phyloP scores from a whole-genome alignment of 2,113 vertebrate species.

The Ophiodon elongatus region DNA sequence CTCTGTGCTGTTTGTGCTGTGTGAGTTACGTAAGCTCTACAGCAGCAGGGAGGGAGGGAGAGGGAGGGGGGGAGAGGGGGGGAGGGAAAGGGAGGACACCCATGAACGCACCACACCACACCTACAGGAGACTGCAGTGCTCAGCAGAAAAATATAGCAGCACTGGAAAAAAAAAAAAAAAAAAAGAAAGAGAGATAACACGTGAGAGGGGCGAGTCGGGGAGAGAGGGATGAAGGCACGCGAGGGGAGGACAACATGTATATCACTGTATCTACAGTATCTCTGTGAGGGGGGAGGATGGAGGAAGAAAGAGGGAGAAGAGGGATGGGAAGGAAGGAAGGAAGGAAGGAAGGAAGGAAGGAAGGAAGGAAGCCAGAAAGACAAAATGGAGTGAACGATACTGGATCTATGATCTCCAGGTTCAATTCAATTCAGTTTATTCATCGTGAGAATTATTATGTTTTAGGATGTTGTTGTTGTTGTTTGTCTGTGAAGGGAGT shows the following conservation, averaged over 20 bases:
- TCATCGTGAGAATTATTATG: neutral
- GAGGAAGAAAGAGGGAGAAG: neutral
- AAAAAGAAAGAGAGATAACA: neutral
- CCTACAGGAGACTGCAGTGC: slow-evolving; percentile 80
- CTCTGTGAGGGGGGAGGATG: neutral
- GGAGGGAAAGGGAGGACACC: slow-evolving; percentile 45
- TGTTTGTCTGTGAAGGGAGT: too few relatives aligned
- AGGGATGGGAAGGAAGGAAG: too few relatives aligned
- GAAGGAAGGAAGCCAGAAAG: neutral
- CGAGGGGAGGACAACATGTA: neutral
- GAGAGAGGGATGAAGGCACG: slow-evolving; percentile 9
- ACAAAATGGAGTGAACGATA: neutral
- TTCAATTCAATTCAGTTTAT: neutral
- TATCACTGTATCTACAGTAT: neutral
- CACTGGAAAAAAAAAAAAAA: slow-evolving; percentile 1
- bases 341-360: too few relatives aligned
- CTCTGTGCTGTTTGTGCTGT: slow-evolving; percentile 50
- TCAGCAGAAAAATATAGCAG: slow-evolving; percentile 72
- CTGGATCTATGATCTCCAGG: neutral
- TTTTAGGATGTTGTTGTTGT: too few relatives aligned
- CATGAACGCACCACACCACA: slow-evolving; percentile 73
- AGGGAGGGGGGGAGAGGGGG: slow-evolving; percentile 43
- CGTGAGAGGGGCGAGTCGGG: slow-evolving; percentile 22
- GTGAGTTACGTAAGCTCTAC: slow-evolving; percentile 74
- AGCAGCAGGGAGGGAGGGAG: slow-evolving; percentile 42